Evolutionary conservation across 2,888 invertebrate genomes (phyloP).

Genomic region (Euphydryas editha): DNA sequence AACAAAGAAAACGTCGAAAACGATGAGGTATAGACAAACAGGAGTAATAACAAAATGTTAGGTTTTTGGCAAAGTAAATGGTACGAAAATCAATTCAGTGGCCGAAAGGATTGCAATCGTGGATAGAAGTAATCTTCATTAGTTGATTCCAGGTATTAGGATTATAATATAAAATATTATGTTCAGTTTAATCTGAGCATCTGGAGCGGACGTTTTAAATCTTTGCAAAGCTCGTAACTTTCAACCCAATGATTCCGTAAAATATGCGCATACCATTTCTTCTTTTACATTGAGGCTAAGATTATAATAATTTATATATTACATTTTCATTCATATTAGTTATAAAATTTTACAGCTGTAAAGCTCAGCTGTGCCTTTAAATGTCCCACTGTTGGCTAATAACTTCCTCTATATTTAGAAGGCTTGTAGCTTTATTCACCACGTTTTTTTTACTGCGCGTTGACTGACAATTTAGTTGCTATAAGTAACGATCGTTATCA

Average conservation of each 20-base stretch:
- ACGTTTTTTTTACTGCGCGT: too few relatives aligned
- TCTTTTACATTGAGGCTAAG: not conserved
- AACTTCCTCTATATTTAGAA: too few relatives aligned
- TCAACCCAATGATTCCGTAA: not conserved
- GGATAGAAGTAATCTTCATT: slow-evolving; percentile 55
- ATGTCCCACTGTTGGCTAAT: too few relatives aligned
- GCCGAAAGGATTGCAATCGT: slow-evolving; percentile 51
- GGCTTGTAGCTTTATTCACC: too few relatives aligned
- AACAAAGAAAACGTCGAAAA: too few relatives aligned
- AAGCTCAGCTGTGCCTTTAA: too few relatives aligned
- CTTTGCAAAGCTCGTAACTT: not conserved
- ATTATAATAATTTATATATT: not conserved
- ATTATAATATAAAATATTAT: slow-evolving; percentile 25
- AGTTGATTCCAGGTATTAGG: slow-evolving; percentile 27
- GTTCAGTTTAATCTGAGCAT: slow-evolving; percentile 15
- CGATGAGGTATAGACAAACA: too few relatives aligned
- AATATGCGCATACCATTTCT: slow-evolving; percentile 8
- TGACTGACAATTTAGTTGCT: too few relatives aligned
- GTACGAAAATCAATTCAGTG: slow-evolving; percentile 57
- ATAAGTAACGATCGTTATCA: too few relatives aligned
- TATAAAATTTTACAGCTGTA: too few relatives aligned
- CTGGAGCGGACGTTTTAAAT: slow-evolving; percentile 2
- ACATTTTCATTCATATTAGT: not conserved
- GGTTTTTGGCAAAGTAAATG: slow-evolving; percentile 28
- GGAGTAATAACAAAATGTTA: slow-evolving; percentile 11